Percentiles rank a stretch among this genome's conserved stretches.
These are phyloP conservation scores for Neotragus pygmaeus DNA, from an alignment of 2,113 vertebrate species.

Conservation along the genomic window DNA sequence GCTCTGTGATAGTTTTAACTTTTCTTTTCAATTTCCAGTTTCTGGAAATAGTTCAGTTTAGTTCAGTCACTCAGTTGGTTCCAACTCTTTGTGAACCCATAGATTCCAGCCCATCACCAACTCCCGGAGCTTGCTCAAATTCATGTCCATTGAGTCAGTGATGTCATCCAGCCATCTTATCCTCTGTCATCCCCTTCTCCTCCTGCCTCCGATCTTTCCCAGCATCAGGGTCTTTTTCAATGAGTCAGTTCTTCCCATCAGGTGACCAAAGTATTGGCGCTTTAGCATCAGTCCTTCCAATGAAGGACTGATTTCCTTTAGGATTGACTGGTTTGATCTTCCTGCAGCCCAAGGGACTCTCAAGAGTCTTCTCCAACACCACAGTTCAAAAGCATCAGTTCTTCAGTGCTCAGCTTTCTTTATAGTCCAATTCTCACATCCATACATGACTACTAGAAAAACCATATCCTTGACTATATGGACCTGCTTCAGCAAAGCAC, in stretches of 20 bases:
- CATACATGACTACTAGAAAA: background rate
- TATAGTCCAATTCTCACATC: background rate
- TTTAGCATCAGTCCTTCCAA: background rate
- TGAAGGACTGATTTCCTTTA: background rate
- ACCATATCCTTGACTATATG: background rate
- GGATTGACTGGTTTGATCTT: background rate
- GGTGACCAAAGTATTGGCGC: background rate
- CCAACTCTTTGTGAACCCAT: background rate
- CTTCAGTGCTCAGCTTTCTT: background rate
- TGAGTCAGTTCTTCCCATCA: background rate
- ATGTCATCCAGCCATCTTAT: background rate
- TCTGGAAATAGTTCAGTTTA: background rate
- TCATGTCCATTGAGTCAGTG: accelerated
- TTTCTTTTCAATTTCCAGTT: background rate
- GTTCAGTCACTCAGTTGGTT: background rate
- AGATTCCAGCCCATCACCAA: background rate
- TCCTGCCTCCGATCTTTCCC: background rate
- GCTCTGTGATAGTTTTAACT: background rate
- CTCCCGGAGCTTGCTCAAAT: background rate
- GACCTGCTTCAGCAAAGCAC: background rate
- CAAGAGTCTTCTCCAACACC: background rate
- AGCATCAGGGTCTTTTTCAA: background rate
- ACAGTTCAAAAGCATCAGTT: background rate
- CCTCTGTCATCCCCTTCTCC: accelerated
- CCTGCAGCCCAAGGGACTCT: background rate